These are phyloP conservation scores for Apamea anceps DNA, from an alignment of 2,888 invertebrate genomes.

Conservation along the genomic window DNA sequence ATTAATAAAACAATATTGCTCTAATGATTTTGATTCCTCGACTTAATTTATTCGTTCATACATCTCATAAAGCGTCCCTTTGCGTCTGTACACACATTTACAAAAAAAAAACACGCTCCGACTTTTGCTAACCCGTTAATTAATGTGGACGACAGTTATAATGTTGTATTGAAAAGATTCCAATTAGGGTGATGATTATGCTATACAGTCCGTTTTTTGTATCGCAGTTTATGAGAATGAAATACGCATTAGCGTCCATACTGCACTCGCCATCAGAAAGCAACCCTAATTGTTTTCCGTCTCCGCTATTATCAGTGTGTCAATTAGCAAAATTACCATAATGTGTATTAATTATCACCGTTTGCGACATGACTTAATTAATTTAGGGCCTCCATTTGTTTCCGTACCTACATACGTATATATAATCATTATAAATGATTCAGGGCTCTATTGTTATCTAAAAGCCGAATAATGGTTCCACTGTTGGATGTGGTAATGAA, in stretches of 20 bases:
- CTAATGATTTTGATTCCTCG: background rate
- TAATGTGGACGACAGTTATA: background rate
- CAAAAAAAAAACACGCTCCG: background rate
- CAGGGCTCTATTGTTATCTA: conserved; percentile 13
- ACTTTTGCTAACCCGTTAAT: background rate
- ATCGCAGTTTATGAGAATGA: background rate
- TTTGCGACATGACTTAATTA: conserved; percentile 37
- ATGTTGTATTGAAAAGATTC: background rate
- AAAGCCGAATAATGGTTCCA: background rate
- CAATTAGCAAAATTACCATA: conserved; percentile 34
- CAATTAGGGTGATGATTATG: background rate
- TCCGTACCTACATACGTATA: background rate
- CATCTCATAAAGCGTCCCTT: background rate
- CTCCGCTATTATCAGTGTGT: conserved; percentile 18
- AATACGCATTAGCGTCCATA: background rate
- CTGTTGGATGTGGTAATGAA: background rate
- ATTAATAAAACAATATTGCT: background rate
- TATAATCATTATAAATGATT: conserved; percentile 43
- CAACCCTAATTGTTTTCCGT: conserved; percentile 13
- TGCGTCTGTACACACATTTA: background rate
- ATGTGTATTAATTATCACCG: conserved; percentile 41
- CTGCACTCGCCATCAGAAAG: background rate
- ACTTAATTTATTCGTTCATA: background rate
- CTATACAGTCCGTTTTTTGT: background rate
- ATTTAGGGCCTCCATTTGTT: conserved; percentile 46